Conservation (phyloP, 2,113 vertebrate species). For the Opisthocomus hoazin region DNA sequence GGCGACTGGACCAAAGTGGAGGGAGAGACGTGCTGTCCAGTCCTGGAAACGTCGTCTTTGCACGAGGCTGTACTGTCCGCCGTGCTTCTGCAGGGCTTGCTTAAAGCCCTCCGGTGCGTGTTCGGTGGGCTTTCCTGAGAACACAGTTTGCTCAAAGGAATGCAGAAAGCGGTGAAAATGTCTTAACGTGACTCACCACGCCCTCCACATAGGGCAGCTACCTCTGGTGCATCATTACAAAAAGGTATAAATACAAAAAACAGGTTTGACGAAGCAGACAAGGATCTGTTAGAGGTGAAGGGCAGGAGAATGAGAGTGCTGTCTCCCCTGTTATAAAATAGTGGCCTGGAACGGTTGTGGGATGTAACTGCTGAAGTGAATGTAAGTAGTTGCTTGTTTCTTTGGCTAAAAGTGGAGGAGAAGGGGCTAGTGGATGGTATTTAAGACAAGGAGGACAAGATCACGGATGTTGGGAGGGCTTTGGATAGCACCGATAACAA, state of each 20-base stretch:
- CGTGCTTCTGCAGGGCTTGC: not conserved
- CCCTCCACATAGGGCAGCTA: not conserved
- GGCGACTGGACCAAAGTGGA: not conserved
- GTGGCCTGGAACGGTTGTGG: not conserved
- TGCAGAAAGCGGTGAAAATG: not conserved
- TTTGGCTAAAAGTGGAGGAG: not conserved
- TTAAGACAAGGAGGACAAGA: not conserved
- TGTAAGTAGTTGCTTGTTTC: not conserved
- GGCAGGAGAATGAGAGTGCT: not conserved
- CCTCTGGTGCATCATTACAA: fast-evolving
- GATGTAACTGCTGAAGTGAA: not conserved
- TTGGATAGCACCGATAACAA: not conserved
- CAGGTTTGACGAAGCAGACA: not conserved
- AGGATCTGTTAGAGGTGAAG: not conserved
- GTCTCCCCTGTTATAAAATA: not conserved
- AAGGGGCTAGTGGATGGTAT: not conserved
- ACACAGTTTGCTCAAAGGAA: not conserved
- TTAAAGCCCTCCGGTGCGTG: not conserved
- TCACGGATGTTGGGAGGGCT: not conserved
- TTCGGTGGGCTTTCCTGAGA: not conserved
- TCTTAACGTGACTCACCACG: not conserved
- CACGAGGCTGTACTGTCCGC: fast-evolving
- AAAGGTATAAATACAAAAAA: not conserved
- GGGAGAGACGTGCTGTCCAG: not conserved
- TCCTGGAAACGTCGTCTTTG: not conserved